Evolutionary conservation across 2,888 invertebrate species (phyloP), one percentile per base, ranked within the genome.

Genomic region (Drosophila mimetica): DNA sequence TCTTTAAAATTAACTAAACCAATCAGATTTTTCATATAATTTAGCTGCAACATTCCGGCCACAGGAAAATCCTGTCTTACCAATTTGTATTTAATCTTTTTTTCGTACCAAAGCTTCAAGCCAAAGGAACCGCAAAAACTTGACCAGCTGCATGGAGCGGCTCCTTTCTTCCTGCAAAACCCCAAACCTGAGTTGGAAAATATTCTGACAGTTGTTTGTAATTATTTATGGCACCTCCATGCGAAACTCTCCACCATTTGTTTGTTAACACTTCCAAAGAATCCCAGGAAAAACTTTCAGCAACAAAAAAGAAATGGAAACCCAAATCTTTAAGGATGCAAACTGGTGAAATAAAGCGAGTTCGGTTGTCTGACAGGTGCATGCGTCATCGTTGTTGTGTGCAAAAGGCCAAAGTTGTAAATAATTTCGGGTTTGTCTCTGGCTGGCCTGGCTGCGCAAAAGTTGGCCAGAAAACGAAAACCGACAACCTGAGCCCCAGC

Each of bases 361-460:
- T 16, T 22, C n/a, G 22, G 16, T 34, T 48, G 41, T 16, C 42
- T 50, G 79, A 70, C 81, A 81, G 81, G 81, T 80, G 81, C 52
- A 77, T 80, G 81, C 81, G 84, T 83, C 82, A 82, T 79, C 59
- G n/a, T 34, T 60, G 58, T 53, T 37, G 42, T 54, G 54, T 51
- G 48, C 50, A 82, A 82, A 82, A 82, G 81, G 84, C 81, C 74
- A 82, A 77, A 83, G 77, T 83, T 80, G 81, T 83, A 82, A 83
- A 81, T 82, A 79, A 82, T 77, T 81, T 82, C 83, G 75, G 79
- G 81, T 72, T 80, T 81, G 77, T 81, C 81, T 30, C 30, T n/a
- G n/a, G n/a, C n/a, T n/a, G 37, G 28, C 32, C 47, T 37, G 59
- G 13, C 13, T 46, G n/a, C 4, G 72, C 55, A 66, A 74, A 80